phyloP scores from a whole-genome alignment of 35 echinoderm and acorn worm species.

The Apostichopus californicus region DNA sequence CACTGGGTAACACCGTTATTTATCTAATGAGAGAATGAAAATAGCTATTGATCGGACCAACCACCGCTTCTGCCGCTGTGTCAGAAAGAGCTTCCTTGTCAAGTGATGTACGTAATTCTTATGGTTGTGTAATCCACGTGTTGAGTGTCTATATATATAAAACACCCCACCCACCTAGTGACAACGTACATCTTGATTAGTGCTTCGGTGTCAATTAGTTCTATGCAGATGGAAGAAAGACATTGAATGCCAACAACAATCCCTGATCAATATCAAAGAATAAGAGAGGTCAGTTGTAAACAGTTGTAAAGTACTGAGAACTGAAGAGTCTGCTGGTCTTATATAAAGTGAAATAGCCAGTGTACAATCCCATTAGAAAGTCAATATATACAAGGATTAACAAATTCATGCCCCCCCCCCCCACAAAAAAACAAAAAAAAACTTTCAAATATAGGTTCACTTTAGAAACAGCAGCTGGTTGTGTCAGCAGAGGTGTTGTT shows the following conservation, averaged over 20 bases:
- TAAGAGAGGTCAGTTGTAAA: not conserved
- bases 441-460: too few relatives aligned
- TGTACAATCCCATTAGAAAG: too few relatives aligned
- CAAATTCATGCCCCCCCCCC: too few relatives aligned
- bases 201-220: not conserved
- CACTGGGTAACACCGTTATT: not conserved
- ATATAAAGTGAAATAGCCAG: too few relatives aligned
- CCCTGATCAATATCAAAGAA: not conserved
- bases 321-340: too few relatives aligned
- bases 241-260: not conserved
- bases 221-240: not conserved
- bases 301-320: not conserved
- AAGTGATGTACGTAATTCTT: not conserved
- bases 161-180: not conserved
- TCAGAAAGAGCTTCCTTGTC: not conserved
- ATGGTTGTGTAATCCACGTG: not conserved
- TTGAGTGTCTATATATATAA: not conserved
- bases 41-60: not conserved
- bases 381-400: too few relatives aligned
- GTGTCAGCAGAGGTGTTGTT: too few relatives aligned
- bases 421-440: too few relatives aligned
- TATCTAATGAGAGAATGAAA: not conserved
- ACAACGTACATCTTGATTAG: not conserved
- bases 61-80: too few relatives aligned
- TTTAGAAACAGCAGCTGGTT: too few relatives aligned